Evolutionary conservation across 2,113 vertebrate species (phyloP).

Genomic region (Callocephalon fimbriatum): DNA sequence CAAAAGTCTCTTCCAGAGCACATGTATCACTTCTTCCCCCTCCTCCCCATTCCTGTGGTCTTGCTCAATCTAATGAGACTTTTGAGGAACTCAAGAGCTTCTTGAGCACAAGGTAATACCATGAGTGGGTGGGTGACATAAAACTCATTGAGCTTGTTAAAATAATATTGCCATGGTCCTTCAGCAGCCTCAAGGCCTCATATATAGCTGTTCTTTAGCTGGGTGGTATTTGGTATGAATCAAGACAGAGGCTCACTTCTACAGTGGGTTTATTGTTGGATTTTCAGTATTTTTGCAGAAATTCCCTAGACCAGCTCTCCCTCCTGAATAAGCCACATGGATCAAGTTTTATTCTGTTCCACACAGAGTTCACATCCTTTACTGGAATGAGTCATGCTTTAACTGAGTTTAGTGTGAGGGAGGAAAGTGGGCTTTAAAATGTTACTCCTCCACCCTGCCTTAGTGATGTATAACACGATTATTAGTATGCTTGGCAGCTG

Average conservation of each 20-base stretch:
- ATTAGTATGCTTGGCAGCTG: slow-evolving; percentile 55
- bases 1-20: neutral
- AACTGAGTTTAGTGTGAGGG: slow-evolving; percentile 44
- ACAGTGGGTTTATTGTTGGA: slow-evolving; percentile 52
- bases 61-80: neutral
- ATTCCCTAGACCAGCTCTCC: slow-evolving; percentile 30
- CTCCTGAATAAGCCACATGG: slow-evolving; percentile 12
- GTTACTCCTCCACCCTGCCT: slow-evolving; percentile 53
- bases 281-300: slow-evolving; percentile 49
- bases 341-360: slow-evolving; percentile 56
- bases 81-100: neutral
- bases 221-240: slow-evolving; percentile 18
- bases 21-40: too few relatives aligned
- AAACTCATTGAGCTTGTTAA: slow-evolving; percentile 10
- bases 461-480: slow-evolving; percentile 36
- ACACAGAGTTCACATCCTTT: slow-evolving; percentile 60
- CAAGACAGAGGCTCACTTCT: neutral
- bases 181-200: neutral
- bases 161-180: neutral
- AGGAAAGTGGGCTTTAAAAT: slow-evolving; percentile 66
- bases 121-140: neutral
- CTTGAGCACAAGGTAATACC: neutral
- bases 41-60: neutral
- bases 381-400: slow-evolving; percentile 58
- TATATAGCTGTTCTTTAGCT: neutral